A percentile compares a stretch with the other conserved stretches of the same genome.
Conservation (phyloP, 2,888 invertebrate species). For the Bombylius major region DNA sequence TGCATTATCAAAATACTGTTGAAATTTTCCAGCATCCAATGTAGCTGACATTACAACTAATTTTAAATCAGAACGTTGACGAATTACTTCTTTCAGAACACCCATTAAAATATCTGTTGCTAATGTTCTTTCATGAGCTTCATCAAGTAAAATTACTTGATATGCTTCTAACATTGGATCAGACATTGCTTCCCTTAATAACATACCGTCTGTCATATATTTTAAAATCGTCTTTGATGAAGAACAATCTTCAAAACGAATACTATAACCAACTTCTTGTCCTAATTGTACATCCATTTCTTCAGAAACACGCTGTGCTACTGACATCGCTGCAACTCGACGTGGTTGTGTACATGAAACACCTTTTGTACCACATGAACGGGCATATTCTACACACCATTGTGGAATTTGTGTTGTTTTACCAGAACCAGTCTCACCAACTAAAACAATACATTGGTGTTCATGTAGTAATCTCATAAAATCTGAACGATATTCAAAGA, state of each 20-base stretch:
- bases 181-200: constrained; percentile 97
- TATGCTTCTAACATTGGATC: constrained; percentile 96
- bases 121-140: constrained; percentile 96
- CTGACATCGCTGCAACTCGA: constrained; percentile 98
- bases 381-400: constrained; percentile 74
- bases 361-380: constrained; percentile 51
- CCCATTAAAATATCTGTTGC: constrained; percentile 99
- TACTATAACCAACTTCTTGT: constrained; percentile 89
- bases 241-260: constrained; percentile 98
- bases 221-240: constrained; percentile 87
- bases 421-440: constrained; percentile 99
- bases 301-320: constrained; percentile 96
- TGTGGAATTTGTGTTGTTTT: constrained; percentile 99
- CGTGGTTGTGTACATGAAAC: constrained; percentile 96
- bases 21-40: constrained; percentile 97
- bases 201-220: constrained; percentile 99
- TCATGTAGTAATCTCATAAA: constrained; percentile 89
- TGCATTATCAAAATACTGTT: constrained; percentile 96
- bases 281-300: constrained; percentile 96
- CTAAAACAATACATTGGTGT: constrained; percentile 89
- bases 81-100: constrained; percentile 85
- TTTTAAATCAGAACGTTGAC: constrained; percentile 81
- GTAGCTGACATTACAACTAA: constrained; percentile 99
- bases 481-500: constrained; percentile 94
- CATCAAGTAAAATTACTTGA: constrained; percentile 78